These are phyloP conservation scores for Shinisaurus crocodilurus DNA, from an alignment of 2,113 vertebrate genomes.

Conservation along the genomic window DNA sequence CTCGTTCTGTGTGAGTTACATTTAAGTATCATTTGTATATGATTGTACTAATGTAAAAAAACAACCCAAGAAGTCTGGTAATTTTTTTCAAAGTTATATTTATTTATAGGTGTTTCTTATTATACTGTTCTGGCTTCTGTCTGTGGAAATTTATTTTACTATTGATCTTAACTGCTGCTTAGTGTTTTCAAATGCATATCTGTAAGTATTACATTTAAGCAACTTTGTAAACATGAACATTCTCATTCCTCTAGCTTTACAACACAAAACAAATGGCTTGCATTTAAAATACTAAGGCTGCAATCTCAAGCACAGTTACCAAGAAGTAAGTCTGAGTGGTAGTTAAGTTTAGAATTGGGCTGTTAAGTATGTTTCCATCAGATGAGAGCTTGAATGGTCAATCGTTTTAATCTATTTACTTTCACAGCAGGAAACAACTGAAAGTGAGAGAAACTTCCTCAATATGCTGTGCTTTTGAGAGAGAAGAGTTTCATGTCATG, in stretches of 20 bases:
- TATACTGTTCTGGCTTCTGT: constrained; percentile 30
- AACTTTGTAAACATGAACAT: constrained; percentile 34
- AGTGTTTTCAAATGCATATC: constrained; percentile 26
- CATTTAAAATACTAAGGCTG: background rate
- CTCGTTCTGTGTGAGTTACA: constrained; percentile 34
- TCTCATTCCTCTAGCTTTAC: background rate
- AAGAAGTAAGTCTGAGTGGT: background rate
- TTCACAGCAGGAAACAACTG: constrained; percentile 9
- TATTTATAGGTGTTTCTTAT: constrained; percentile 59
- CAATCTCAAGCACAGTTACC: background rate
- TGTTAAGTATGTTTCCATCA: background rate
- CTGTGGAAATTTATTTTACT: constrained; percentile 45
- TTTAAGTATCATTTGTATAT: constrained; percentile 47
- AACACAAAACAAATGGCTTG: constrained; percentile 13
- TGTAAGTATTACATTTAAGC: constrained; percentile 36
- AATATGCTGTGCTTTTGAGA: background rate
- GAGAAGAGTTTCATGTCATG: background rate
- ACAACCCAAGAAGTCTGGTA: background rate
- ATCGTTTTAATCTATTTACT: background rate
- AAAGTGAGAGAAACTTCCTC: background rate
- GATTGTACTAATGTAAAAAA: constrained; percentile 11
- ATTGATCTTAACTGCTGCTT: constrained; percentile 49
- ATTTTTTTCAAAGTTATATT: constrained; percentile 56
- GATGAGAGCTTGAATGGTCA: background rate
- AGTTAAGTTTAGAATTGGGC: background rate